Evolutionary conservation across 1,140 invertebrate genomes (phyloP).

Genomic region (Nylanderia fulva): DNA sequence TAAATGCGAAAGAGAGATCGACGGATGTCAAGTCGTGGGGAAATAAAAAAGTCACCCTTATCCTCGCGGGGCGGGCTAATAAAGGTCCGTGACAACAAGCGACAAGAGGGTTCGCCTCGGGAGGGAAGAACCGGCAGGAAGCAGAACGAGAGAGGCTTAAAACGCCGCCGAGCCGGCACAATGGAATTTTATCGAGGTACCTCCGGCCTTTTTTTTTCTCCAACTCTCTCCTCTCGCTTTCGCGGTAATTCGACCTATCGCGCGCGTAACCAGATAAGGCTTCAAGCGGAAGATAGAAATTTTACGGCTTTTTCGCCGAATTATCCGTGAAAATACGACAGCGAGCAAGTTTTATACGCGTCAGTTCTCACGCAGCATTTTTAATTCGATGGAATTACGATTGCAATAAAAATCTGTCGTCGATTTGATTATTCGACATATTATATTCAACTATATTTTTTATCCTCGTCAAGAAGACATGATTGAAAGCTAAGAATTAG

Average conservation of each 20-base stretch:
- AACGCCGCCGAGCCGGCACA: conserved; percentile 71
- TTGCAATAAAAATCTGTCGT: background rate
- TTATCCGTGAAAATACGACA: conserved; percentile 29
- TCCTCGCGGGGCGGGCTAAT: conserved; percentile 71
- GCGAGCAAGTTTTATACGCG: background rate
- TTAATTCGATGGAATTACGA: background rate
- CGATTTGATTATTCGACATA: background rate
- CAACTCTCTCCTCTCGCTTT: conserved; percentile 16
- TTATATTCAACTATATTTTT: background rate
- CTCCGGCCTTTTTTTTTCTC: conserved; percentile 46
- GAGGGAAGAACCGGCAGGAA: conserved; percentile 62
- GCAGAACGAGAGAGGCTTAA: conserved; percentile 74
- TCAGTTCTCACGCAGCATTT: background rate
- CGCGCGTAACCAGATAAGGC: conserved; percentile 51
- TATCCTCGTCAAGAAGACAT: background rate
- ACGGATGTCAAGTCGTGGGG: conserved; percentile 79
- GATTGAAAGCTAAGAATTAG: background rate
- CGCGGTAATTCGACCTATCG: conserved; percentile 53
- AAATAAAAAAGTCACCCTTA: conserved; percentile 80
- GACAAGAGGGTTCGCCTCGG: conserved; percentile 64
- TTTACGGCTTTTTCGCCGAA: conserved; percentile 34
- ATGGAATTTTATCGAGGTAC: conserved; percentile 73
- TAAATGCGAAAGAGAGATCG: conserved; percentile 72
- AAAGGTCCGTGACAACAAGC: conserved; percentile 77
- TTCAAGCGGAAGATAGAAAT: conserved; percentile 42